Evolutionary conservation across 2,113 vertebrate genomes (phyloP), one percentile per base, ranked within the genome.

Genomic region (Motacilla alba): DNA sequence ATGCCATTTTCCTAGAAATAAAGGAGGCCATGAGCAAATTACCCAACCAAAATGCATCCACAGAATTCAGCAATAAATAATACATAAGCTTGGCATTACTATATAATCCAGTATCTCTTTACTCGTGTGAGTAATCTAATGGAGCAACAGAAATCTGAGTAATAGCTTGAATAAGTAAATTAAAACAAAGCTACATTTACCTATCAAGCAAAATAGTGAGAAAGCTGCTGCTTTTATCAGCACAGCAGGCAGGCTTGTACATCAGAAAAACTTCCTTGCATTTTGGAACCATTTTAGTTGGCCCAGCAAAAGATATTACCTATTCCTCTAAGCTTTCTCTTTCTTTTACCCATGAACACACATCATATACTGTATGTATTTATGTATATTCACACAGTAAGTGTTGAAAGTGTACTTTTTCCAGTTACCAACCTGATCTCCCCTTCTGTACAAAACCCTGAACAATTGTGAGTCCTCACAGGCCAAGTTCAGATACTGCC

Each of bases 1-100:
- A 81, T 96, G 88, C 76, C 79, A 87, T 94, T 95, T 95, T 86
- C 86, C 79, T 88, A 87, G 96, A 95, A 95, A 96, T 91, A 93
- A 91, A 94, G 75, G 75, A 91, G 90, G 63, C 63, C 23, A 14
- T 2, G 0, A 94, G 50, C 50, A 93, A 91, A 80, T 85, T 80
- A 50, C 31, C 39, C 0, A 0, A 44, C 31, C 11, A 2, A 91
- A 95, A 87, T 22, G 37, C 64, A 83, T 68, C 68, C 83, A 74
- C 64, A 56, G 50, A 93, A 86, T 63, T 80, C 73, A 63, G 56
- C 56, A 92, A 92, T 64, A 77, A 93, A 95, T 90, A 86, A 88
- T 47, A 83, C 4, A 73, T 16, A 77, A 79, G 35, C 72, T 55
- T 90, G 55, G 79, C 74, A 81, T 59, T 63, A 28, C 83, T 60